phyloP scores from a whole-genome alignment of 1,140 invertebrate genomes.

The Heliothis virescens region DNA sequence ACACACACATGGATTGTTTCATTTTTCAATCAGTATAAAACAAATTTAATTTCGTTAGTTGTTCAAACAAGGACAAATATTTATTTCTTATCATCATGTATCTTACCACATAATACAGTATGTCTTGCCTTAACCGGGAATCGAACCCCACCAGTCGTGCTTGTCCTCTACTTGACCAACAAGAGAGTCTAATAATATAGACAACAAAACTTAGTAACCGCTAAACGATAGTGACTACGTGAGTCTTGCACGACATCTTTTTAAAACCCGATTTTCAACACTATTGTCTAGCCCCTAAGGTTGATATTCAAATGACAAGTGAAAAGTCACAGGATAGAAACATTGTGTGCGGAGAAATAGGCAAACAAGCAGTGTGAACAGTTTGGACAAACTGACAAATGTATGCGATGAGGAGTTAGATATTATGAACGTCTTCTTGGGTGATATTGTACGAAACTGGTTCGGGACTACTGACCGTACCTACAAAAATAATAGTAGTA shows the following conservation, averaged over 20 bases:
- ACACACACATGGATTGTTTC: too few species aligned
- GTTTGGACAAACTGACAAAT: constrained; percentile 46
- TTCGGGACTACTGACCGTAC: background rate
- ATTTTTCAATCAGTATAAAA: too few species aligned
- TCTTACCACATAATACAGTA: too few species aligned
- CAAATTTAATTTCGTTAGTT: too few species aligned
- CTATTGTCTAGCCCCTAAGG: background rate
- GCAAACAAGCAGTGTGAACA: constrained; percentile 54
- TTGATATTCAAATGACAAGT: background rate
- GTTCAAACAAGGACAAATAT: too few species aligned
- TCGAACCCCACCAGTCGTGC: too few species aligned
- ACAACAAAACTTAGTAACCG: constrained; percentile 10
- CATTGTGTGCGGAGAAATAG: constrained; percentile 7
- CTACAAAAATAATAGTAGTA: background rate
- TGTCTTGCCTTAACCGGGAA: too few species aligned
- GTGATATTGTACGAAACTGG: constrained; percentile 32
- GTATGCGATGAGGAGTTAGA: constrained; percentile 27
- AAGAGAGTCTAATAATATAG: constrained; percentile 17
- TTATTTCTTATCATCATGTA: too few species aligned
- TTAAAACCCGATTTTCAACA: background rate
- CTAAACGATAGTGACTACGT: constrained; percentile 18
- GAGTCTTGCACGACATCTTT: background rate
- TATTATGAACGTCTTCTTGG: constrained; percentile 33
- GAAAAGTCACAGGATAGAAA: background rate
- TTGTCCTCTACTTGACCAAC: too few species aligned